These are phyloP conservation scores for Sinhomidia bicolor DNA, from an alignment of 2,888 invertebrate species.

Conservation along the genomic window DNA sequence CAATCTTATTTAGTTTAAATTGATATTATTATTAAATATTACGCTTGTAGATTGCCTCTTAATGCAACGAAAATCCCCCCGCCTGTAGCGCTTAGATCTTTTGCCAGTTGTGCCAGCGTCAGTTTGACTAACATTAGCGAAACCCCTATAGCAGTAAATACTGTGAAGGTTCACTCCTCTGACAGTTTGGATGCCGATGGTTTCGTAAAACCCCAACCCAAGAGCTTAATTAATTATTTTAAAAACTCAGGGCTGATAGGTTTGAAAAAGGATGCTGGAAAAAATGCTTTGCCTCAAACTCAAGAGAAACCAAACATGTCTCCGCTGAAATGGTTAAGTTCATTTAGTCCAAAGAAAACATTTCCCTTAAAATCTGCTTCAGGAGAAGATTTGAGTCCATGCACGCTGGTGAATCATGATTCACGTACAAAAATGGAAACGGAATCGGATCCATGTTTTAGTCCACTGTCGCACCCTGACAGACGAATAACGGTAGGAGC, in stretches of 20 bases:
- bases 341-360: constrained; percentile 60
- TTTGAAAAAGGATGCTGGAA: constrained; percentile 40
- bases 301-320: constrained; percentile 56
- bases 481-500: too few relatives aligned
- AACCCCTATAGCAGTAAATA: neutral
- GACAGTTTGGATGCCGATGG: constrained; percentile 40
- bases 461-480: neutral
- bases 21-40: too few relatives aligned
- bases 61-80: constrained; percentile 10
- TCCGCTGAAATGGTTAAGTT: constrained; percentile 67
- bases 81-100: constrained; percentile 12
- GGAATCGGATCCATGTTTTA: constrained; percentile 28
- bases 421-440: neutral
- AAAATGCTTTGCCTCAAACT: neutral
- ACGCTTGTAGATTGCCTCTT: constrained; percentile 63
- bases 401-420: too few relatives aligned
- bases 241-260: constrained; percentile 42
- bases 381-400: neutral
- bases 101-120: constrained; percentile 35
- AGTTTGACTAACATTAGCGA: constrained; percentile 40
- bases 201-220: constrained; percentile 58
- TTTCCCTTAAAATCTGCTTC: neutral
- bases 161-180: neutral
- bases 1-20: too few relatives aligned
- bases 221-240: constrained; percentile 67